Conservation (phyloP, 2,888 invertebrate genomes). For the Hypsopygia costalis region DNA sequence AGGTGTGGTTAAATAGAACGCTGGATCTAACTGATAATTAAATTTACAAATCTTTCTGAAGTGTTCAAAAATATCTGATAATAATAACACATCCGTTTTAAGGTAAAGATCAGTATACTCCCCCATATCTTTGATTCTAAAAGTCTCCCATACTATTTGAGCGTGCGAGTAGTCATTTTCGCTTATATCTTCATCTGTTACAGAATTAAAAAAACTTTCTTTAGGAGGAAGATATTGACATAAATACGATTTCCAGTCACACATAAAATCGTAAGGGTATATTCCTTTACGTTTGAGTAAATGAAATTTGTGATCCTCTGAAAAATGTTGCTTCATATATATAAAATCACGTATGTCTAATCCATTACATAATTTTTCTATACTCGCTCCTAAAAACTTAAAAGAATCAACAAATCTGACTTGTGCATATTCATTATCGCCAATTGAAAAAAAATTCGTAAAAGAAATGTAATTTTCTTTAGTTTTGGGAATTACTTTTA, state of each 20-base stretch:
- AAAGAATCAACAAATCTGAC: not conserved
- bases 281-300: constrained; percentile 10
- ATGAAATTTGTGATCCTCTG: constrained; percentile 1
- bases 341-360: constrained; percentile 8
- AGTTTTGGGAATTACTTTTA: constrained; percentile 2
- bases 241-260: not conserved
- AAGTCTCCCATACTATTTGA: constrained; percentile 11
- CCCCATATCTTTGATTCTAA: constrained; percentile 9
- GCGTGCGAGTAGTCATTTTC: constrained; percentile 11
- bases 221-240: constrained; percentile 5
- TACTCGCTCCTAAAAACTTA: constrained; percentile 4
- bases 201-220: constrained; percentile 12
- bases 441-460: constrained; percentile 1
- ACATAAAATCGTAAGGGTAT: constrained; percentile 13
- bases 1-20: constrained; percentile 12
- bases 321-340: constrained; percentile 1
- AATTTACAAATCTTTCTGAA: constrained; percentile 9
- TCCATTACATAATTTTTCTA: constrained; percentile 9
- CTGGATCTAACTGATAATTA: constrained; percentile 15
- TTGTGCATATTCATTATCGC: not conserved
- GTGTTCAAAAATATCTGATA: constrained; percentile 12
- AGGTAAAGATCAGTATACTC: constrained; percentile 16
- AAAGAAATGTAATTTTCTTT: constrained; percentile 10
- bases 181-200: constrained; percentile 5
- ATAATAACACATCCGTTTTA: constrained; percentile 14